Evolutionary conservation across 2,113 vertebrate species (phyloP), one percentile per base, ranked within the genome.

Genomic region (Sorex fumeus): DNA sequence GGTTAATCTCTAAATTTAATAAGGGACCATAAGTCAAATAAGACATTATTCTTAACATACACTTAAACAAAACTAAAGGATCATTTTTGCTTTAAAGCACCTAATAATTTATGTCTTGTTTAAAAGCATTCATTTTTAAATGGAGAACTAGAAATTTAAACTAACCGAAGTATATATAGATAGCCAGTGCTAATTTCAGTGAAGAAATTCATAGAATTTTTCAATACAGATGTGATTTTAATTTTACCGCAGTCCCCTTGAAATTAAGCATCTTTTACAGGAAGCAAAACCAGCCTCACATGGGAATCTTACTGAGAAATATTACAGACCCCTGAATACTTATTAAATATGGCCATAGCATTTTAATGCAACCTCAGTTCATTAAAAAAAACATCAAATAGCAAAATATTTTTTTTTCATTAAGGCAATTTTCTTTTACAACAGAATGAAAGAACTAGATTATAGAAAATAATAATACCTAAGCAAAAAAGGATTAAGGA

Each of bases 231-330:
- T 62, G 36, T 1, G 79, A 15, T 47, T 27, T 88, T 43, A 85
- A 81, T 76, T 75, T 90, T 36, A 84, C 30, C n/a, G 69, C 71
- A 45, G n/a, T 4, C 40, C 36, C 25, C 16, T 10, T 40, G 36
- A 91, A 92, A 93, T 83, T 32, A 94, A 90, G 30, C 50, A 45
- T 83, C 57, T 91, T 88, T 91, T 71, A 88, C 47, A 72, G 60
- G 70, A 95, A 83, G 34, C 70, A 78, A 93, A 92, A 93, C 15
- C 57, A 70, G 36, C 19, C 32, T 82, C 40, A 36, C 30, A n/a
- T 78, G 30, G 23, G 93, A 81, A 84, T 36, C 36, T 84, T 74
- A 74, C n/a, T 67, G 60, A 85, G 21, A 18, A 79, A 89, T 66
- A 34, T 50, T 83, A 62, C 32, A 89, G 3, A 50, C 1, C 72